These are phyloP conservation scores for Plectropomus leopardus DNA, from an alignment of 2,113 vertebrate genomes.

Conservation along the genomic window DNA sequence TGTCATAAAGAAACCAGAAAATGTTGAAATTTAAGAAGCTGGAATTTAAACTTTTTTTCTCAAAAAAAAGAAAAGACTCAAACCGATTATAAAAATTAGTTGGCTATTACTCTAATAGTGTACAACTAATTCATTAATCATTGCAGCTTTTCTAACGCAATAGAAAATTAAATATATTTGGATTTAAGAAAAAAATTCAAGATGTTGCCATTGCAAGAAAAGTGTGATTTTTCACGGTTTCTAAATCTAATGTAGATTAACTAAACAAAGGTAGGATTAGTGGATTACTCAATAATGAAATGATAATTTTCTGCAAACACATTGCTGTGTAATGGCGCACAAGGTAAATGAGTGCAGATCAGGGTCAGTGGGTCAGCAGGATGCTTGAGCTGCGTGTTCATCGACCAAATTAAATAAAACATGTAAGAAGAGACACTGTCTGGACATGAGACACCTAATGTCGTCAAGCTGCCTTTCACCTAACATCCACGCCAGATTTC, in stretches of 20 bases:
- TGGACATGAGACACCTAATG: background rate
- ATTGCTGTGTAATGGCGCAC: background rate
- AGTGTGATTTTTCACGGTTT: background rate
- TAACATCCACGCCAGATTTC: background rate
- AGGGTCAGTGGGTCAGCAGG: background rate
- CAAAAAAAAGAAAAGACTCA: no score
- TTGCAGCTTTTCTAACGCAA: no score
- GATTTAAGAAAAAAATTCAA: background rate
- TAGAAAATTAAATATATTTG: background rate
- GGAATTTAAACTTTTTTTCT: no score
- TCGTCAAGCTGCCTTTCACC: background rate
- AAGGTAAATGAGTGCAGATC: background rate
- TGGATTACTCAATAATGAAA: background rate
- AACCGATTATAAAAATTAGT: no score
- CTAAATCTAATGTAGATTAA: background rate
- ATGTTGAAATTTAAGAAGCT: no score
- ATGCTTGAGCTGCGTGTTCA: conserved; percentile 7
- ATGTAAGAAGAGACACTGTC: background rate
- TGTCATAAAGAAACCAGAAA: no score
- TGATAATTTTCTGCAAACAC: background rate
- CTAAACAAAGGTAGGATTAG: background rate
- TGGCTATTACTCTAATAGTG: no score
- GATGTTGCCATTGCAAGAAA: background rate
- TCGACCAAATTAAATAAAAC: background rate
- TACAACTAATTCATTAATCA: no score